Conservation (phyloP, 2,797 vertebrate species). For the Ambastaia sidthimunki region DNA sequence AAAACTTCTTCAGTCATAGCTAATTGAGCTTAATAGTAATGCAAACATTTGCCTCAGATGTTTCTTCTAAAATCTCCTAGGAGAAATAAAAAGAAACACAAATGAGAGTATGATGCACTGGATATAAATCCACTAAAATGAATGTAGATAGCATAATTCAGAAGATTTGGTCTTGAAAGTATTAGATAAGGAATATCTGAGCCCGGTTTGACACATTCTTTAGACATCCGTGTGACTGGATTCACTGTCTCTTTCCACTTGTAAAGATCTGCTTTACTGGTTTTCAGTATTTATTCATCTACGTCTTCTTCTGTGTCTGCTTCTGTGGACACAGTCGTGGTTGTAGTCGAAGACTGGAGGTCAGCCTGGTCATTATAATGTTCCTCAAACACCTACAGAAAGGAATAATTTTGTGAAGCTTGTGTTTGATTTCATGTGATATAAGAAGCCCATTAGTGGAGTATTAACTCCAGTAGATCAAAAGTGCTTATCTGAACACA, state of each 20-base stretch:
- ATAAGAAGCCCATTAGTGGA: conserved; percentile 7
- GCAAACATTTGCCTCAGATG: neutral
- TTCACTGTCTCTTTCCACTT: neutral
- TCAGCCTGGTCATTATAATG: neutral
- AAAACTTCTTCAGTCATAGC: neutral
- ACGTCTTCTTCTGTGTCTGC: neutral
- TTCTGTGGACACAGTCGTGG: neutral
- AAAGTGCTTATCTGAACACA: neutral
- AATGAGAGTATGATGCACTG: neutral
- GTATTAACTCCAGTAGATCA: conserved; percentile 10
- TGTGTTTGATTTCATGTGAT: neutral
- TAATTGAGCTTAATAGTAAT: neutral
- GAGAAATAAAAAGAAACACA: neutral
- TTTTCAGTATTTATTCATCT: neutral
- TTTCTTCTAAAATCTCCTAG: neutral
- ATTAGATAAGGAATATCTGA: no score
- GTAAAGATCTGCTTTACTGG: neutral
- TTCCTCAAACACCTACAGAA: neutral
- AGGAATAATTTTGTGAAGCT: neutral
- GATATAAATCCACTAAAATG: neutral
- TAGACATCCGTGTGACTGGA: no score
- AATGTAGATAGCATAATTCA: neutral
- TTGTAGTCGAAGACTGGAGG: neutral
- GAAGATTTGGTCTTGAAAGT: no score
- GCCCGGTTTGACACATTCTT: no score